Evolutionary conservation across 2,888 invertebrate species (phyloP), one percentile per base, ranked within the genome.

Genomic region (Phyllotreta cruciferae): DNA sequence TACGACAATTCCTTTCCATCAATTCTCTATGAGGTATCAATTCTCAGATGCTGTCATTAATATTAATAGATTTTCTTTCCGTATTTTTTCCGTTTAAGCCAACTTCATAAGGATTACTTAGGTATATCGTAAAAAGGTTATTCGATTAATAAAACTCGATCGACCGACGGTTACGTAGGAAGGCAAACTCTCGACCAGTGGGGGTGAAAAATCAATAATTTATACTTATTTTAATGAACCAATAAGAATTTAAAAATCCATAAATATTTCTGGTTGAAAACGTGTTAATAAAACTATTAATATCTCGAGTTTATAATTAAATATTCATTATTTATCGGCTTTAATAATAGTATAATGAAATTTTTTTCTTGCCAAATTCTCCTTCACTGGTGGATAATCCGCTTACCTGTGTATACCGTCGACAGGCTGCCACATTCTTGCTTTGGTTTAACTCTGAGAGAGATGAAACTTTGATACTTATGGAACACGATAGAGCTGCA

Each of bases 351-450:
- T 24, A 2, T 41, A n/a, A 41, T 41, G 10, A 41, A 41, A 36
- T 38, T 54, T 60, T 57, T 55, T 55, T 41, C 11, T 60, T 50
- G 41, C 39, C 38, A 58, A 67, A 55, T 68, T 66, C 64, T 54
- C 62, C 63, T 64, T 66, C 68, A 70, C 71, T 68, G 69, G 60
- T 49, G 70, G 73, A 74, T 74, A 73, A 74, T 73, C 73, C 71
- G 66, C 71, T 72, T 72, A 73, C 66, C 64, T 61, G 62, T 70
- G 71, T 64, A 63, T 64, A 61, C 67, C 62, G 73, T 68, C 66
- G 68, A 70, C 69, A 63, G 69, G 64, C 66, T 66, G 61, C 64
- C 69, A 69, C 70, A 70, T 73, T 71, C 70, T 71, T 71, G 63
- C 54, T 64, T 63, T 56, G 60, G 65, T 64, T 68, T 70, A 64